Conservation (phyloP, 2,888 invertebrate species). For the Drosophila affinis region DNA sequence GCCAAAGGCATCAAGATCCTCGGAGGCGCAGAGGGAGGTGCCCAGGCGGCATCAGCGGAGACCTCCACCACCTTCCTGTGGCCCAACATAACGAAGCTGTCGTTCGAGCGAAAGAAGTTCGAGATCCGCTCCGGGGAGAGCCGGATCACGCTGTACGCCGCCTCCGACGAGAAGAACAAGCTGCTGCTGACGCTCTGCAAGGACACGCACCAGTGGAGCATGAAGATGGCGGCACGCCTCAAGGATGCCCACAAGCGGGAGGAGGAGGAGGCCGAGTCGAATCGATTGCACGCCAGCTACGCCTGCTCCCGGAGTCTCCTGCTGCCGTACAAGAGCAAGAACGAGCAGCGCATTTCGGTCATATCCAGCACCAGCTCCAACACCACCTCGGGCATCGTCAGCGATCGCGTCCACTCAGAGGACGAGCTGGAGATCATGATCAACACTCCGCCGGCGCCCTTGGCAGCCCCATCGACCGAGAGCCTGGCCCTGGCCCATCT, state of each 20-base stretch:
- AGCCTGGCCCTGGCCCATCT: slow-evolving; percentile 92
- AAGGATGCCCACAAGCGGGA: slow-evolving; percentile 92
- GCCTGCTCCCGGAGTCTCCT: slow-evolving; percentile 88
- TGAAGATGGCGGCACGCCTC: slow-evolving; percentile 94
- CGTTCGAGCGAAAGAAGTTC: slow-evolving; percentile 98
- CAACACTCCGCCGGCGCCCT: slow-evolving; percentile 90
- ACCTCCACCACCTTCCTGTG: slow-evolving; percentile 90
- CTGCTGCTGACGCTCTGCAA: slow-evolving; percentile 93
- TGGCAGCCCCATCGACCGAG: slow-evolving; percentile 91
- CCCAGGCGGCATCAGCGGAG: slow-evolving; percentile 4
- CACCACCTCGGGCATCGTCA: slow-evolving; percentile 97
- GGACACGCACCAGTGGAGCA: slow-evolving; percentile 97
- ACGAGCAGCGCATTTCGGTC: slow-evolving; percentile 93
- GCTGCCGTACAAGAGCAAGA: slow-evolving; percentile 87
- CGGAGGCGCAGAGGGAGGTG: slow-evolving; percentile 84
- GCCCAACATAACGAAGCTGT: slow-evolving; percentile 97
- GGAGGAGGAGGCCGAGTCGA: slow-evolving; percentile 90
- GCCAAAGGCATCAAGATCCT: slow-evolving; percentile 96
- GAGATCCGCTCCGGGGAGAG: slow-evolving; percentile 96
- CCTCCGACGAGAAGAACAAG: slow-evolving; percentile 96
- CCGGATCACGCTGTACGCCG: slow-evolving; percentile 94
- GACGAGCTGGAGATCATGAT: slow-evolving; percentile 96
- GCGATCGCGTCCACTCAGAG: slow-evolving; percentile 96
- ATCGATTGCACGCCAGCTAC: slow-evolving; percentile 88
- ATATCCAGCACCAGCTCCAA: slow-evolving; percentile 98